Evolutionary conservation across 2,113 vertebrate genomes (phyloP).

Genomic region (Pyxicephalus adspersus): DNA sequence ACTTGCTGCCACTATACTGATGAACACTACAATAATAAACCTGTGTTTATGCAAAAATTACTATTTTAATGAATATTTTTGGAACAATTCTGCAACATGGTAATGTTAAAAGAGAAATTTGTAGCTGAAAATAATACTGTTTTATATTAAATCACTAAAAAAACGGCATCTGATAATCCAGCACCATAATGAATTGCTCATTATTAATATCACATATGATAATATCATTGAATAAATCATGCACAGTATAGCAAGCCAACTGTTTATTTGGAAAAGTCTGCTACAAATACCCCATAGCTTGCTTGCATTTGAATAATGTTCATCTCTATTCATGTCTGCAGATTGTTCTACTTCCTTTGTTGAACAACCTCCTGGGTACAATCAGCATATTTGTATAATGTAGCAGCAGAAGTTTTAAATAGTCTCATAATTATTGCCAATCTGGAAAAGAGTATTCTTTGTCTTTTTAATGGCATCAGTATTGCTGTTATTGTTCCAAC

Average conservation of each 20-base stretch:
- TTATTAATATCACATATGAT: conserved; percentile 13
- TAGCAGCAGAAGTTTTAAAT: conserved; percentile 48
- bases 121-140: too few species aligned
- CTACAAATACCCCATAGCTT: conserved; percentile 41
- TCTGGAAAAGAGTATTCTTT: conserved; percentile 34
- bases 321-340: conserved; percentile 53
- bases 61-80: too few species aligned
- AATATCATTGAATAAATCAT: conserved; percentile 37
- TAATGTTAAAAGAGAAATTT: too few species aligned
- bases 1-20: too few species aligned
- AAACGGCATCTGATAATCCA: neutral
- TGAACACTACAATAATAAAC: too few species aligned
- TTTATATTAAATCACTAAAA: too few species aligned
- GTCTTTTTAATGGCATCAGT: conserved; percentile 36
- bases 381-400: conserved; percentile 54
- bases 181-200: neutral
- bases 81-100: too few species aligned
- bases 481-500: conserved; percentile 20
- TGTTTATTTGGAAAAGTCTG: conserved; percentile 46
- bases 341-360: conserved; percentile 44
- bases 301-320: conserved; percentile 49
- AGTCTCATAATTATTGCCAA: conserved; percentile 49
- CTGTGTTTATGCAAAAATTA: too few species aligned
- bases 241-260: conserved; percentile 19
- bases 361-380: conserved; percentile 45